Base-by-base conservation (phyloP, 2,888 invertebrate genomes). In the Tromatobia lineatoria region DNA sequence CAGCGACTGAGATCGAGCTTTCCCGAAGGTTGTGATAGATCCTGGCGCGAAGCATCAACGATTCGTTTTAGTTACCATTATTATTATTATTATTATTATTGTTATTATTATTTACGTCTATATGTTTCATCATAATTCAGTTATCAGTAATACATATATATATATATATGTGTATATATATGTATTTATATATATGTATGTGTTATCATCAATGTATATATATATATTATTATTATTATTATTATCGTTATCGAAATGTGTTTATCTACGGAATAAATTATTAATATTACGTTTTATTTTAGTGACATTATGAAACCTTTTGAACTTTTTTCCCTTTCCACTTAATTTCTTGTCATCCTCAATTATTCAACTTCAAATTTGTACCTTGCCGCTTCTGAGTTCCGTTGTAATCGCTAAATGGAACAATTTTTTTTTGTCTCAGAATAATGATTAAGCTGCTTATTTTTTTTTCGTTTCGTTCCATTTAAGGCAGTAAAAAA, bases 21-120 rank as follows among this genome's bases (percentile, higher is more conserved):
- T 77, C 67, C 66, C 77, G 64, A 84, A 70, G 84, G 81, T 84
- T 84, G 84, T 84, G 84, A 84, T 84, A 84, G 84, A 84, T 74
- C 59, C 83, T 81, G 84, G 77, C 77, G 81, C 78, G 84, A 84
- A 74, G 80, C 73, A 84, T 84, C 81, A 74, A 81, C 54, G 76
- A 70, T 85, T 83, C 80, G 50, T 83, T 80, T 85, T 83, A 80
- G 80, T 85, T 80, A 83, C 80, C 79, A 83, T 83, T 80, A 78
- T 82, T 78, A 84, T 81, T 76, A 77, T 81, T 77, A 80, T 78
- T 78, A 66, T 75, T 77, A 80, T 78, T 78, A 70, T 75, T 70
- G 75, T 77, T 70, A 76, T 69, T 77, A 80, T 83, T 78, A 80
- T 76, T 29, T 80, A 66, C 76, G 73, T 80, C 67, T 80, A 73